phyloP scores from a whole-genome alignment of 1,140 invertebrate species.

The Myzus persicae region DNA sequence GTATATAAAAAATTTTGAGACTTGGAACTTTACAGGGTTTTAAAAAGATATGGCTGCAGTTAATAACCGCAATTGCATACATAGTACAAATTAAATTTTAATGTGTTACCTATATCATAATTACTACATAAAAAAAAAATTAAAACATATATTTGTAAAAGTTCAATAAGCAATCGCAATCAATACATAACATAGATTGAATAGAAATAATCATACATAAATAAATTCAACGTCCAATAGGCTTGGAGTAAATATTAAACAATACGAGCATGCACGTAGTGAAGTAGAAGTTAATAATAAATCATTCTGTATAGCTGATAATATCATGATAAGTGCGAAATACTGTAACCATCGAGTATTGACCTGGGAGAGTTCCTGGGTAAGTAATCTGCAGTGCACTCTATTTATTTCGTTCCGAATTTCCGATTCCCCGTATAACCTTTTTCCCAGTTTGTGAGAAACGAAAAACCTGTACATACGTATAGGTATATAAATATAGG shows the following conservation, averaged over 20 bases:
- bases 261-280: neutral
- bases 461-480: no score
- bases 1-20: no score
- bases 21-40: no score
- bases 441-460: neutral
- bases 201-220: neutral
- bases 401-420: neutral
- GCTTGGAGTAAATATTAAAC: neutral
- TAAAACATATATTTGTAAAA: neutral
- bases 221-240: neutral
- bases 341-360: neutral
- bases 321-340: neutral
- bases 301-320: neutral
- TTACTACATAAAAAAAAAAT: no score
- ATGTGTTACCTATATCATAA: neutral
- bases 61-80: no score
- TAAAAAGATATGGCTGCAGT: no score
- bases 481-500: no score
- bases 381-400: neutral
- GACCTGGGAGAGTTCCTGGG: neutral
- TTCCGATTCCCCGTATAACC: neutral
- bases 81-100: neutral
- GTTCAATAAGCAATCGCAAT: neutral
- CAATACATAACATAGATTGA: neutral
- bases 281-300: neutral